Evolutionary conservation across 2,113 vertebrate genomes (phyloP), one percentile per base, ranked within the genome.

Genomic region (Calidris pygmaea): DNA sequence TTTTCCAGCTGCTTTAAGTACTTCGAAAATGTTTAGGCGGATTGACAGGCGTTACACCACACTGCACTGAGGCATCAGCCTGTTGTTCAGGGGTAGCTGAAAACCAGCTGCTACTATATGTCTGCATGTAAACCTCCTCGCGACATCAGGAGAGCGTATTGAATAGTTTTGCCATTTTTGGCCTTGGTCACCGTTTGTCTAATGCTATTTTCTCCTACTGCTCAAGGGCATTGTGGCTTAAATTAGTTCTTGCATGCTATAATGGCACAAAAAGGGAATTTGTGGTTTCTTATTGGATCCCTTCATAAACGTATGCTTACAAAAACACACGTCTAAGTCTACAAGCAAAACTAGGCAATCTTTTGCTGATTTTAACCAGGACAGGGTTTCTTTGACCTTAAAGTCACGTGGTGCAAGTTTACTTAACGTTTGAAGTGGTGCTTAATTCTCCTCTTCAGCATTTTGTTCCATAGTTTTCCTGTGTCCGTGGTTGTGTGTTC

Each of bases 91-190:
- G 81, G 79, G 5, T 88, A 60, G 66, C 90, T 89, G 95, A 89
- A 76, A 89, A 88, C 63, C 98, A 98, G 98, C 97, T 98, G 98
- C 96, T 96, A 41, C 96, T 78, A 71, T 80, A 67, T 78, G 56
- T 96, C 97, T 97, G 95, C 97, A 95, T 97, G 97, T 97, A 97
- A 98, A 98, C 96, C 95, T 97, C 96, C 98, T 98, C 96, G 75
- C 81, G 59, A 89, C 97, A 96, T 97, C 90, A 93, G 71, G 96
- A 88, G 90, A 98, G 95, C 87, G 41, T 86, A 97, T 96, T 90
- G 98, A 98, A 98, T 98, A 97, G 95, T 98, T 98, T 98, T 97
- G 96, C 98, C 98, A 98, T 98, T 98, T 98, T 98, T 98, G 97
- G 98, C 91, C 81, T 59, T 91, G 94, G 90, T 96, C 94, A 92